Evolutionary conservation across 2,113 vertebrate species (phyloP), one percentile per base, ranked within the genome.

Genomic region (Balaeniceps rex): DNA sequence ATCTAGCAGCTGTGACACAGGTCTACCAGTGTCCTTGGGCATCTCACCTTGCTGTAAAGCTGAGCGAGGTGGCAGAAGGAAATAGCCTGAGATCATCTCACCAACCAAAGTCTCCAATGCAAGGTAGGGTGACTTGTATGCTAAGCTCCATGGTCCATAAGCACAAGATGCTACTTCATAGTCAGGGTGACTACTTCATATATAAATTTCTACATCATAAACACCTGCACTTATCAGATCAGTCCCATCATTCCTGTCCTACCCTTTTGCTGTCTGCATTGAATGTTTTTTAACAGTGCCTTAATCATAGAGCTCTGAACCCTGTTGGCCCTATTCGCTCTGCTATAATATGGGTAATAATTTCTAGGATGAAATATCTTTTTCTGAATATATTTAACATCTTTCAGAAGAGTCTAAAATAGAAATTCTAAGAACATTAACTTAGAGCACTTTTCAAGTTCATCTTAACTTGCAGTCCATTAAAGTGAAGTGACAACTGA

Each of bases 401-500:
- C 28, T 91, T 93, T 66, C 69, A 87, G 85, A 86, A 77, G 47
- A 87, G 40, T 84, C 80, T 94, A 80, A 97, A 94, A 94, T 83
- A 95, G 94, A 90, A 96, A 82, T 79, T 84, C 46, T 52, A 58
- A 88, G 83, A 92, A 92, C 61, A 83, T 95, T 92, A 87, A 74
- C 66, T 93, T 77, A 46, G 68, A 95, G 60, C 52, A 75, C 57
- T 95, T 95, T 72, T 72, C 84, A 95, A 93, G 87, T 96, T 97
- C 92, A 55, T 95, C 51, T 85, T 88, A 64, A 64, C 80, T 91
- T 91, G 34, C 74, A 94, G 93, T 93, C 85, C 86, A 88, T 95
- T 96, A 94, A 90, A 92, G 49, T 78, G 77, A 96, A 97, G 89
- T 90, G 95, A 96, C 92, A 96, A 89, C 66, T 80, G 93, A 97